phyloP scores from a whole-genome alignment of 2,113 vertebrate genomes.

The Paracanthobrama guichenoti region DNA sequence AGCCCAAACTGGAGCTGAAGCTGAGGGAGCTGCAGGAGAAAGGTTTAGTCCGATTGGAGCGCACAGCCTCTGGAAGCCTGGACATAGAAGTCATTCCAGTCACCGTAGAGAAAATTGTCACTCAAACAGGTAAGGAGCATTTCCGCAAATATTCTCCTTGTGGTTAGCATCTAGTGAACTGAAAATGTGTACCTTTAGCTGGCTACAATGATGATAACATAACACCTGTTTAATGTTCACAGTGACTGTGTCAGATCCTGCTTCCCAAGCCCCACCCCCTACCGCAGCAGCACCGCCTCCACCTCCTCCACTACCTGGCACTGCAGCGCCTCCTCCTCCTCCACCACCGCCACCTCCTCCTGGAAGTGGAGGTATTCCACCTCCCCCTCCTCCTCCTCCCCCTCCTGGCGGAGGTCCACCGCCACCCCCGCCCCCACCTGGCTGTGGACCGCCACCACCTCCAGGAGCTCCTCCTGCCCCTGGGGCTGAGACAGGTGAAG shows the following conservation, averaged over 20 bases:
- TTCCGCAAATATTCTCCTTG: neutral
- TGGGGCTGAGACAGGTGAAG: slow-evolving; percentile 63
- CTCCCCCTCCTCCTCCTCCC: slow-evolving; percentile 59
- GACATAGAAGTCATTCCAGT: slow-evolving; percentile 86
- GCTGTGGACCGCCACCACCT: slow-evolving; percentile 58
- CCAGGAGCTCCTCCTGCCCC: slow-evolving; percentile 57
- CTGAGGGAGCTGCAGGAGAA: slow-evolving; percentile 86
- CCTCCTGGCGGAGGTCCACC: slow-evolving; percentile 55
- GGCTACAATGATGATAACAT: neutral
- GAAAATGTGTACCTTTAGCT: neutral
- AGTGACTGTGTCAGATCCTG: slow-evolving; percentile 23
- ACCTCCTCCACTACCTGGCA: slow-evolving; percentile 39
- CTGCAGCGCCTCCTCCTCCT: slow-evolving; percentile 22
- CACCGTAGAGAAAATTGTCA: slow-evolving; percentile 64
- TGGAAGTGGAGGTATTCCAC: slow-evolving; percentile 43
- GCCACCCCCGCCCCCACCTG: slow-evolving; percentile 59
- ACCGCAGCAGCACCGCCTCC: slow-evolving; percentile 23
- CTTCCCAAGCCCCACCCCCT: neutral
- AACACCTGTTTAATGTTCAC: slow-evolving; percentile 12
- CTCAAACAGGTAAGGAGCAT: slow-evolving; percentile 46
- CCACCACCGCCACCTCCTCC: slow-evolving; percentile 49
- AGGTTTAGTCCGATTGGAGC: slow-evolving; percentile 83
- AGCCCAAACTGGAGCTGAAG: slow-evolving; percentile 79
- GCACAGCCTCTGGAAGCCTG: slow-evolving; percentile 76
- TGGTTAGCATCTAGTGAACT: neutral